These are phyloP conservation scores for Trissolcus brochymenae DNA, from an alignment of 2,888 invertebrate genomes.

Conservation along the genomic window DNA sequence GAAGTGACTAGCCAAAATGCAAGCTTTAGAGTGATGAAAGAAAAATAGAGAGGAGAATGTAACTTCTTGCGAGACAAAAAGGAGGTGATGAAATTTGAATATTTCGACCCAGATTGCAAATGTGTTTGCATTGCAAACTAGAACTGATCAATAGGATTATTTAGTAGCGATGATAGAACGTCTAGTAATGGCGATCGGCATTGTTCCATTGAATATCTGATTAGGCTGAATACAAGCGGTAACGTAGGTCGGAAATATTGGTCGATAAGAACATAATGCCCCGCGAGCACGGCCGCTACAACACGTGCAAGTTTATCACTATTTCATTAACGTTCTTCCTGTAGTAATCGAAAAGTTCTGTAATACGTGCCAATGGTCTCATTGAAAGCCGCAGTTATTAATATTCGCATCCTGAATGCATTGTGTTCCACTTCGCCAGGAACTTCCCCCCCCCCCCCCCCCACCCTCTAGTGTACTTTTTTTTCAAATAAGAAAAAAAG, in stretches of 20 bases:
- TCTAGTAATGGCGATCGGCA: slow-evolving; percentile 19
- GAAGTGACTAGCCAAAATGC: too few species aligned
- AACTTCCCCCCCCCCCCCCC: too few species aligned
- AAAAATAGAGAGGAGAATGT: too few species aligned
- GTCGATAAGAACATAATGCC: slow-evolving; percentile 13
- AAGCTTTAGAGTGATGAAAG: too few species aligned
- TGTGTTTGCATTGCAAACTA: slow-evolving; percentile 4
- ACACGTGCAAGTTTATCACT: slow-evolving; percentile 31
- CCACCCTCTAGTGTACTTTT: not conserved
- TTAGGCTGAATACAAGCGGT: slow-evolving; percentile 28
- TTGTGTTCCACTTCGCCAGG: slow-evolving; percentile 9
- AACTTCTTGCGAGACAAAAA: too few species aligned
- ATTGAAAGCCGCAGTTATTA: slow-evolving; percentile 28
- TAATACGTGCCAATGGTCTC: slow-evolving; percentile 28
- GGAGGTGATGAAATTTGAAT: slow-evolving; percentile 1
- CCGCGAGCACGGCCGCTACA: slow-evolving; percentile 12
- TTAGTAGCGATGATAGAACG: slow-evolving; percentile 15
- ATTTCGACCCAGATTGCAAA: not conserved
- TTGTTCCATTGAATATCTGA: slow-evolving; percentile 39
- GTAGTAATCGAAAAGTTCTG: slow-evolving; percentile 21
- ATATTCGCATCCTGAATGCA: slow-evolving; percentile 19
- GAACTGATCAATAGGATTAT: slow-evolving; percentile 27
- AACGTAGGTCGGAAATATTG: slow-evolving; percentile 30
- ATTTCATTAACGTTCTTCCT: slow-evolving; percentile 38
- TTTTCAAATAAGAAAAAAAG: too few species aligned